Evolutionary conservation across 2,113 vertebrate genomes (phyloP), one percentile per base, ranked within the genome.

Genomic region (Malurus alboscapulatus): DNA sequence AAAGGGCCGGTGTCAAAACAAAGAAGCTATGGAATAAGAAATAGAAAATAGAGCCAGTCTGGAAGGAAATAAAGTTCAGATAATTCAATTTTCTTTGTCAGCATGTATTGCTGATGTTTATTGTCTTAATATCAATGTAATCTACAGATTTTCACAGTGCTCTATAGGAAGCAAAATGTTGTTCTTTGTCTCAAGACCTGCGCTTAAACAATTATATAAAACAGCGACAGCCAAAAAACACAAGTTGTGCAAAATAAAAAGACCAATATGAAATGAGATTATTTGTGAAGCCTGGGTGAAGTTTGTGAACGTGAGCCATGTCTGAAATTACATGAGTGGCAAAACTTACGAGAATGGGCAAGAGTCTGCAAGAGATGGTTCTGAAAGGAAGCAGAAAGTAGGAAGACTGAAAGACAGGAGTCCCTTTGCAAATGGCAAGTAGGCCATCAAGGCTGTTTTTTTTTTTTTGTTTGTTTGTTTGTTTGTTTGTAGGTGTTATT

Each of bases 381-480:
- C 42, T 22, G 20, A 69, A 45, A 17, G 6, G 25, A 66, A 83
- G 38, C n/a, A 72, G 58, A 50, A 63, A 53, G 21, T 13, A 63
- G 13, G 32, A 67, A 62, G 58, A 20, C 14, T 34, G 19, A 76
- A 88, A 80, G 65, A 20, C 22, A 80, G 8, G 3, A 54, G 27
- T 45, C 17, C 10, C 34, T 74, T 79, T 83, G 50, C 22, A 79
- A 42, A 21, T 57, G 38, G 22, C 48, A 88, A 48, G 71, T 9
- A 16, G 12, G 18, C 29, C 9, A 30, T 29, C 0, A 0, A 20
- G 14, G 4, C 2, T 0, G 2, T 9, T 38, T 38, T 38, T 38
- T 36, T 36, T 36, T 36, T 7, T 34, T 34, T 34, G 34, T 34
- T 15, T 4, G 4, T 8, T 48, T 4, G 9, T 13, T 38, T 14